Conservation (phyloP, 1,140 invertebrate genomes). For the Calycopis cecrops region DNA sequence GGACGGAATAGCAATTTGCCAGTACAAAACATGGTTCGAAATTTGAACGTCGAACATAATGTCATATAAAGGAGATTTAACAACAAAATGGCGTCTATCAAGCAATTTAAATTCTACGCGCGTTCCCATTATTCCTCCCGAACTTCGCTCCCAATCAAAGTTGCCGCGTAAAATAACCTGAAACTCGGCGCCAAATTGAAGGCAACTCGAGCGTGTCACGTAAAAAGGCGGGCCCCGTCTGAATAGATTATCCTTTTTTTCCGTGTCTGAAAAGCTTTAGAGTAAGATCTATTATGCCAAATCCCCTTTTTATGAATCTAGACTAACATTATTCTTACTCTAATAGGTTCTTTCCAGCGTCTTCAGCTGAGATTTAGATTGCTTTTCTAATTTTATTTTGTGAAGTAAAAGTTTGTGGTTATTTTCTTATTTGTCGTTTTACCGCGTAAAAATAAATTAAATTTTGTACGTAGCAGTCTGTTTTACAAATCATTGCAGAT, state of each 20-base stretch:
- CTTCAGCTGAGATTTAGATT: background rate
- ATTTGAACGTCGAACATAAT: slow-evolving; percentile 2
- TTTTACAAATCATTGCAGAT: too few relatives aligned
- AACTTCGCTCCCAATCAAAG: slow-evolving; percentile 36
- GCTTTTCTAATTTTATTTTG: too few relatives aligned
- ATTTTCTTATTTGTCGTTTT: too few relatives aligned
- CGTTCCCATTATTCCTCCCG: slow-evolving; percentile 26
- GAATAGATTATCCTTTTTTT: slow-evolving; percentile 27
- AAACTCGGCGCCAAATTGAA: slow-evolving; percentile 28
- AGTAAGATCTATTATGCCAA: slow-evolving; percentile 10
- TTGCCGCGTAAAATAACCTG: slow-evolving; percentile 35
- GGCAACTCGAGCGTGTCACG: slow-evolving; percentile 21
- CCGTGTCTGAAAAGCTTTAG: slow-evolving; percentile 16
- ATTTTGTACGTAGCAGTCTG: too few relatives aligned
- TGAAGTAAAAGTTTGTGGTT: too few relatives aligned
- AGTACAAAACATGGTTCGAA: background rate
- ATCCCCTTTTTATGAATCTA: slow-evolving; percentile 11
- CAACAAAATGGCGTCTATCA: slow-evolving; percentile 24
- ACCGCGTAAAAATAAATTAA: too few relatives aligned
- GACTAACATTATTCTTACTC: background rate
- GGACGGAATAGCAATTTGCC: background rate
- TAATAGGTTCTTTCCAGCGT: background rate
- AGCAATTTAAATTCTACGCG: slow-evolving; percentile 39
- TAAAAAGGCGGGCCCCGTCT: slow-evolving; percentile 20
- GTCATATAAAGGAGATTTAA: background rate